Evolutionary conservation across 2,888 invertebrate genomes (phyloP).

Genomic region (Caenorhabditis japonica): DNA sequence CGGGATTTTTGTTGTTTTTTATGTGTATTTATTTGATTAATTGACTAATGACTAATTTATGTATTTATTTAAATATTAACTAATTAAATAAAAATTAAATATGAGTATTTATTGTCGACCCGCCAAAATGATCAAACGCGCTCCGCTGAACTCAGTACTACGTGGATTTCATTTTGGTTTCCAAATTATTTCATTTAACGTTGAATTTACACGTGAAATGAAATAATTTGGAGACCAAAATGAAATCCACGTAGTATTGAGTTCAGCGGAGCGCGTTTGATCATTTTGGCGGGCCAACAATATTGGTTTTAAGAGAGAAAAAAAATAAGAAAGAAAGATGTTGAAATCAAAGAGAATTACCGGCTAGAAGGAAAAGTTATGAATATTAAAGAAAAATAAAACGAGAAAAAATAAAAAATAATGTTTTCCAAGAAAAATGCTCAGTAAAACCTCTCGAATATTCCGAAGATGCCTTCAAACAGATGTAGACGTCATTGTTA

Average conservation of each 20-base stretch:
- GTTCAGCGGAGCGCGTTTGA: no score
- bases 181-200: no score
- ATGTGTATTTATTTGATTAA: slow-evolving; percentile 22
- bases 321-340: neutral
- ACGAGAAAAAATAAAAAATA: neutral
- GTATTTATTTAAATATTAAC: neutral
- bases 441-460: slow-evolving; percentile 27
- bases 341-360: no score
- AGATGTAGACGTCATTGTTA: slow-evolving; percentile 54
- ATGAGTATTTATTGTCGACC: no score
- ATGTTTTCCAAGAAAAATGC: slow-evolving; percentile 4
- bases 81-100: no score
- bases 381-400: neutral
- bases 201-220: no score
- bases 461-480: slow-evolving; percentile 27
- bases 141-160: no score
- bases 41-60: slow-evolving; percentile 11
- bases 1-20: slow-evolving; percentile 30
- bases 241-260: no score
- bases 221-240: no score
- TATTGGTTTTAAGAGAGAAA: slow-evolving; percentile 1
- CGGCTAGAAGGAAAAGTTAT: neutral
- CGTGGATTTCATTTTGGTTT: no score
- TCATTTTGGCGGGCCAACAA: no score
- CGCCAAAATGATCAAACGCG: no score